A percentile compares a stretch with the other conserved stretches of the same genome.
phyloP scores from a whole-genome alignment of 2,113 vertebrate species.

The Ceuthmochares aereus region DNA sequence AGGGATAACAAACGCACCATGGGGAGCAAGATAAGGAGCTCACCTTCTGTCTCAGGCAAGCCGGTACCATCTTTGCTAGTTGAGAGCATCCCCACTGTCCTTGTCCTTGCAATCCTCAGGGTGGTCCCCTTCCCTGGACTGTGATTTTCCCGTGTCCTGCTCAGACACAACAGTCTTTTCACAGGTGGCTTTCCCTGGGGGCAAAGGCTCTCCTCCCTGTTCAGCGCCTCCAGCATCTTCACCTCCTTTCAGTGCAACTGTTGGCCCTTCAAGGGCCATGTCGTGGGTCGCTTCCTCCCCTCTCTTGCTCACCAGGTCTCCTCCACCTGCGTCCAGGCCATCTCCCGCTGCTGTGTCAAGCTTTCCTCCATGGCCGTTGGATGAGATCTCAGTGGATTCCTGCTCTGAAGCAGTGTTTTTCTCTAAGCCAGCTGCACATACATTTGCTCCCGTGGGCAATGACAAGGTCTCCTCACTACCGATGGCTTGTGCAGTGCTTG shows the following conservation, averaged over 20 bases:
- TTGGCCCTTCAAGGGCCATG: not conserved
- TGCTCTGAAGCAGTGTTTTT: not conserved
- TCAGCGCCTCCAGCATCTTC: slow-evolving; percentile 10
- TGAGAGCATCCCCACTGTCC: not conserved
- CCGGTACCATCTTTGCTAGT: not conserved
- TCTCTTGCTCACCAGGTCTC: not conserved
- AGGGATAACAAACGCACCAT: not conserved
- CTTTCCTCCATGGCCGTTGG: not conserved
- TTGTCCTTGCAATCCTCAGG: slow-evolving; percentile 21
- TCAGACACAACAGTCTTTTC: slow-evolving; percentile 1
- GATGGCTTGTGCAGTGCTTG: not conserved
- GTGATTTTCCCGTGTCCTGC: not conserved
- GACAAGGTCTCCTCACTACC: not conserved
- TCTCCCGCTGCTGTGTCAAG: not conserved
- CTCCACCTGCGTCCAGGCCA: slow-evolving; percentile 20
- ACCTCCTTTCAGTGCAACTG: not conserved
- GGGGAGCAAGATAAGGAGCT: not conserved
- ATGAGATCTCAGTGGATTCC: not conserved
- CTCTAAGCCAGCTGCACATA: not conserved
- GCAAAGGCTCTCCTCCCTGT: not conserved
- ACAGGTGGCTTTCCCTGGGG: not conserved
- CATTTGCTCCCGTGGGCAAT: fast-evolving
- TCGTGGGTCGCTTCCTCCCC: not conserved
- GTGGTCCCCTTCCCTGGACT: slow-evolving; percentile 2
- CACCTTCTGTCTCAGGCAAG: slow-evolving; percentile 39